These are phyloP conservation scores for Aramus guarauna DNA, from an alignment of 2,113 vertebrate species.

Conservation along the genomic window DNA sequence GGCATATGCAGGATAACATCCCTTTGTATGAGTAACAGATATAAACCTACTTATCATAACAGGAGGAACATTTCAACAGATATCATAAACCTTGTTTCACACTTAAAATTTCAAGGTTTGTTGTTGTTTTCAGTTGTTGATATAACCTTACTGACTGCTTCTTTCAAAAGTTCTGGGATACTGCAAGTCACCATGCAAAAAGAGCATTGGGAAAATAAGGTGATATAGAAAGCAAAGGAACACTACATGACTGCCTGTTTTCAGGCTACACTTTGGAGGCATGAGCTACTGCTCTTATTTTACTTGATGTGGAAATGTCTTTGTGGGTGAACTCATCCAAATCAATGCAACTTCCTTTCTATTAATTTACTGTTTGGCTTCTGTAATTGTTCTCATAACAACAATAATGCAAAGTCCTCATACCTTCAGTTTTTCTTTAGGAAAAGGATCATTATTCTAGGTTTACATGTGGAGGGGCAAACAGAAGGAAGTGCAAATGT, in stretches of 20 bases:
- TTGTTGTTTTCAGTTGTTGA: background rate
- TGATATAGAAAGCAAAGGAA: background rate
- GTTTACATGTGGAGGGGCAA: background rate
- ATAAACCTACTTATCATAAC: background rate
- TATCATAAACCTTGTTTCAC: background rate
- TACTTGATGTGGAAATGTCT: background rate
- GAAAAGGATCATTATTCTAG: background rate
- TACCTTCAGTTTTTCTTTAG: background rate
- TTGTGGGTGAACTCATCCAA: background rate
- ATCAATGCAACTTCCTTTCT: background rate
- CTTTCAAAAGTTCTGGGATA: background rate
- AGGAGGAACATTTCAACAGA: background rate
- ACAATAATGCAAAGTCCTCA: background rate
- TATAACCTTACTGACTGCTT: background rate
- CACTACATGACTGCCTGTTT: background rate
- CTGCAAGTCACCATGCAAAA: background rate
- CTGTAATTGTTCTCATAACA: background rate
- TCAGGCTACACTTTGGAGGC: background rate
- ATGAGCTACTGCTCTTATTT: background rate
- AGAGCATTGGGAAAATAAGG: background rate
- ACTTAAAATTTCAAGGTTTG: background rate
- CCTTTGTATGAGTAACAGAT: background rate
- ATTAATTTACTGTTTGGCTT: background rate
- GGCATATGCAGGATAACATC: background rate
- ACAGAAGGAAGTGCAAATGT: background rate